These are phyloP conservation scores for Chloroclystis v-ata DNA, from an alignment of 2,888 invertebrate genomes.

Conservation along the genomic window DNA sequence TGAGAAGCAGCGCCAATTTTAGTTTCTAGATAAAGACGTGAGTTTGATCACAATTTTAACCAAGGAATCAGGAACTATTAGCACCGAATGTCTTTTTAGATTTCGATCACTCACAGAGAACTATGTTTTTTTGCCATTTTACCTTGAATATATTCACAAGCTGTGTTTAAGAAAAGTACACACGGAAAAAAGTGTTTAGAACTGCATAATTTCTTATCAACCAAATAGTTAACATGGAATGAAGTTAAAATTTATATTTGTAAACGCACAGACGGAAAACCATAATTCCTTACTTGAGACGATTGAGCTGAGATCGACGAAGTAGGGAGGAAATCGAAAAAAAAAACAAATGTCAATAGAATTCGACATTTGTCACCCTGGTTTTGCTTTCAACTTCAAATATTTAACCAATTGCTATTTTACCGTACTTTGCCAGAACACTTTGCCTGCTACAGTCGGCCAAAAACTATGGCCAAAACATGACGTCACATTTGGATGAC, in stretches of 20 bases:
- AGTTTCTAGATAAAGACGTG: neutral
- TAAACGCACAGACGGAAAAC: neutral
- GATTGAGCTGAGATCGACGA: no score
- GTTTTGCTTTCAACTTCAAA: no score
- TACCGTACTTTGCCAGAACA: no score
- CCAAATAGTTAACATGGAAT: no score
- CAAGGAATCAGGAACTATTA: neutral
- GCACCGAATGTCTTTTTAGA: conserved; percentile 33
- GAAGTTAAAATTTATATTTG: neutral
- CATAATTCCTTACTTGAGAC: no score
- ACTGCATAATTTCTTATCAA: no score
- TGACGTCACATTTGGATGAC: neutral
- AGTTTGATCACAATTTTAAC: neutral
- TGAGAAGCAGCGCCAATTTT: neutral
- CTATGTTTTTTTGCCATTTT: conserved; percentile 14
- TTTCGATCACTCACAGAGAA: conserved; percentile 37
- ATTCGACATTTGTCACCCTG: neutral
- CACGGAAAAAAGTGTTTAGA: no score
- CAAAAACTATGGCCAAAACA: neutral
- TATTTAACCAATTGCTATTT: no score
- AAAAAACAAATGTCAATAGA: no score
- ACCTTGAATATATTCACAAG: neutral
- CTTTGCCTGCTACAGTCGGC: no score
- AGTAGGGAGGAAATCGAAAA: no score
- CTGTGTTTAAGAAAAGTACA: no score